Conservation (phyloP, 2,113 vertebrate genomes). For the Cyphomyrus plagiostoma region DNA sequence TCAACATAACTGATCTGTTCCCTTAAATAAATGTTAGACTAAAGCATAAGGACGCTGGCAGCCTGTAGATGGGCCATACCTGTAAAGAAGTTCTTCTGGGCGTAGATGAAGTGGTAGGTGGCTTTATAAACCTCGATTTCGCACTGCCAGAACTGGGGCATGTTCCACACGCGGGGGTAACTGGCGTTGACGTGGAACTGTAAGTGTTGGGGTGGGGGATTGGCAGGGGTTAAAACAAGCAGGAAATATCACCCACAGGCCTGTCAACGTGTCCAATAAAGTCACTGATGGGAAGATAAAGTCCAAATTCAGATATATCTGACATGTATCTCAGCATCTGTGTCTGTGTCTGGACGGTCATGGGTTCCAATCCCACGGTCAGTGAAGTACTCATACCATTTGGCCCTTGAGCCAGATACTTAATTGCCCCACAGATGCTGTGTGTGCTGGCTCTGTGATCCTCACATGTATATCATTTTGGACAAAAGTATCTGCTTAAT, state of each 20-base stretch:
- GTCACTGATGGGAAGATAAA: background rate
- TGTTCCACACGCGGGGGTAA: constrained; percentile 92
- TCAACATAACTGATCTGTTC: background rate
- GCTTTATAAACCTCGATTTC: constrained; percentile 98
- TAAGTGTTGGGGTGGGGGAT: constrained; percentile 11
- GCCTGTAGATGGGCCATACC: constrained; percentile 58
- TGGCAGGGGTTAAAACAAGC: background rate
- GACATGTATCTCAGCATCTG: background rate
- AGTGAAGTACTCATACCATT: background rate
- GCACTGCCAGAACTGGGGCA: constrained; percentile 97
- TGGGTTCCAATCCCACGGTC: background rate
- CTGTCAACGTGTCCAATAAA: background rate
- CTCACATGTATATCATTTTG: background rate
- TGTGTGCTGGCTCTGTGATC: background rate
- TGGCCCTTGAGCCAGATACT: background rate
- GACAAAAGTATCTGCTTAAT: background rate
- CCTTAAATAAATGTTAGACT: too few species aligned
- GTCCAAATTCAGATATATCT: background rate
- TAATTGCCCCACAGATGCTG: background rate
- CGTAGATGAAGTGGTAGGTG: constrained; percentile 97
- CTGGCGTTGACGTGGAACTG: constrained; percentile 94
- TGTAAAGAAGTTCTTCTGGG: constrained; percentile 96
- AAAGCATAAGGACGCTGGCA: background rate
- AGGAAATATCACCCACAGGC: background rate
- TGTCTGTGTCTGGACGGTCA: background rate